Base-by-base conservation (phyloP, 2,113 vertebrate species). In the Ahaetulla prasina region DNA sequence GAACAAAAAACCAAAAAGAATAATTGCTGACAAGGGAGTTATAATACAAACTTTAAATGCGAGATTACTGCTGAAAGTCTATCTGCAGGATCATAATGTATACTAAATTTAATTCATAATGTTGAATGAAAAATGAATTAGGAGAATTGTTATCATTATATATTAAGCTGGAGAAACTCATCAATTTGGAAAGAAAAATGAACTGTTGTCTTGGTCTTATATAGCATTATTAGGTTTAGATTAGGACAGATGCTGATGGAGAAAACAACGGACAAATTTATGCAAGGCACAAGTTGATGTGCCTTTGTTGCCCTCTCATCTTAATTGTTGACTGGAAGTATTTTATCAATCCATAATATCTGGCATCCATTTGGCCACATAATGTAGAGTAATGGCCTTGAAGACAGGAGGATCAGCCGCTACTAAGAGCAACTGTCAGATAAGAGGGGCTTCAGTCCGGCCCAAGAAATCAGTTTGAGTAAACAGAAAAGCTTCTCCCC, bases 41-140 rank as follows among this genome's bases (percentile, higher is more conserved):
- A 87, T 86, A 57, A 86, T 60, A 35, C 25, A 91, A 91, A 25
- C 47, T n/a, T 87, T 87, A 91, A 91, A 85, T 57, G 85, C 43
- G 16, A 85, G 80, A 52, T 85, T 85, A 57, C 50, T 30, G 49
- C n/a, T 68, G 53, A 50, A 91, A 63, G 87, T 91, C 10, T 35
- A 91, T 11, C 57, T 52, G 54, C 91, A 87, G 39, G 53, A 30
- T 91, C 27, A 50, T 87, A 86, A 60, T 60, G 85, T 30, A 63
- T 52, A 68, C n/a, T 27, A 52, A 50, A 87, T 91, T 87, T 87
- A 87, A 63, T 91, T 91, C 54, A 86, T 54, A 35, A 60, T 57
- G 55, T 57, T 91, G 85, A 57, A 86, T 91, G 84, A 49, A 49
- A 85, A 91, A 91, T 86, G 35, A 91, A 85, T 91, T 91, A 85